phyloP scores from a whole-genome alignment of 2,888 invertebrate species.

The Latrodectus elegans region DNA sequence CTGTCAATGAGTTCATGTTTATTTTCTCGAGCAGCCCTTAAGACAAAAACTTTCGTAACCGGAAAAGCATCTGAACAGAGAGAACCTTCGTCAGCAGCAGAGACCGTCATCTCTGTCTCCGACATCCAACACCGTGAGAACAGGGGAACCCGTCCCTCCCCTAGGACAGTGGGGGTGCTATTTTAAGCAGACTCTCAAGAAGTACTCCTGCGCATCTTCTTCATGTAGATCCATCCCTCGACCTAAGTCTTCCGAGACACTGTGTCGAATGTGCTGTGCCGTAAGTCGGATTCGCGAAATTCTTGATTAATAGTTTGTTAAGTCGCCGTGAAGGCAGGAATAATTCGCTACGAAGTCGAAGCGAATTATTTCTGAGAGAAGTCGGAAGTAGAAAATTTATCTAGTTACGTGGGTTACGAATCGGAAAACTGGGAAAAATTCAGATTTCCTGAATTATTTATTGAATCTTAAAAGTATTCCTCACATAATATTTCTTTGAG shows the following conservation, averaged over 20 bases:
- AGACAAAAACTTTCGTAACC: conserved; percentile 10
- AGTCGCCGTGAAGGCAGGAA: background rate
- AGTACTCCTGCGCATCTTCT: conserved; percentile 1
- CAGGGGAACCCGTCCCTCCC: background rate
- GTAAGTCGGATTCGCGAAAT: background rate
- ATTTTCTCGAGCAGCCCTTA: too few relatives aligned
- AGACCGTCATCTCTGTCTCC: background rate
- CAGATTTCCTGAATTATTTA: too few relatives aligned
- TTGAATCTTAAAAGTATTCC: too few relatives aligned
- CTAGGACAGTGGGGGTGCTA: conserved; percentile 16
- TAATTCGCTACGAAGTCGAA: too few relatives aligned
- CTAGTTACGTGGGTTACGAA: too few relatives aligned
- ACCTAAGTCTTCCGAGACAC: background rate
- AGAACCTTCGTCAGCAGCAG: background rate
- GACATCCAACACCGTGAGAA: conserved; percentile 56
- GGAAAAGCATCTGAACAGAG: conserved; percentile 28
- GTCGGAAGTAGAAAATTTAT: too few relatives aligned
- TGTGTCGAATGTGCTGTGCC: conserved; percentile 3
- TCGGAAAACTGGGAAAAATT: too few relatives aligned
- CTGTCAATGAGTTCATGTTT: too few relatives aligned
- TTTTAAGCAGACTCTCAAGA: conserved; percentile 25
- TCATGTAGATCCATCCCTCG: conserved; percentile 15
- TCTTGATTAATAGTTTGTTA: background rate
- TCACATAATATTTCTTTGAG: too few relatives aligned
- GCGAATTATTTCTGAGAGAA: too few relatives aligned